Evolutionary conservation across 2,113 vertebrate genomes (phyloP).

Genomic region (Cygnus atratus): DNA sequence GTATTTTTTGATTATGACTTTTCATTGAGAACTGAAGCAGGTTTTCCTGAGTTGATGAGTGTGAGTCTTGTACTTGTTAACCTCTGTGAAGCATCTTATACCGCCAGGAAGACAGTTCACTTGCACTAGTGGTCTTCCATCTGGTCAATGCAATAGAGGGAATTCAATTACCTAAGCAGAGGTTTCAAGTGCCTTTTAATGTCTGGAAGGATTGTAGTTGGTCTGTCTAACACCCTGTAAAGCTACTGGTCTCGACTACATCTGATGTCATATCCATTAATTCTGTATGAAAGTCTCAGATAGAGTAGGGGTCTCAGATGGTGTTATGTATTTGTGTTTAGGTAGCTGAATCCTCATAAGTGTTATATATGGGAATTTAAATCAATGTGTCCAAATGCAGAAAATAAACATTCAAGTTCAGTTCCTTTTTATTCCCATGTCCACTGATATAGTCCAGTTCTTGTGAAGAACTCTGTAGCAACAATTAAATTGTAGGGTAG

Average conservation of each 20-base stretch:
- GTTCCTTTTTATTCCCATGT: neutral
- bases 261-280: neutral
- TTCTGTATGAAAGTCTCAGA: rapidly evolving
- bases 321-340: neutral
- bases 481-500: neutral
- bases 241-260: neutral
- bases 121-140: neutral
- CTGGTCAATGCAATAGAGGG: neutral
- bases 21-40: neutral
- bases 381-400: neutral
- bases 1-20: neutral
- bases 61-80: neutral
- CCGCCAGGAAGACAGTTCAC: neutral
- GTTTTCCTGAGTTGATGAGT: neutral
- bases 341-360: neutral
- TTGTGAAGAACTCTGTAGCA: neutral
- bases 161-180: neutral
- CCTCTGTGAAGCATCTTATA: neutral
- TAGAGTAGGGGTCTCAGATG: neutral
- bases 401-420: neutral
- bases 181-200: neutral
- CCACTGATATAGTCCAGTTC: neutral
- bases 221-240: neutral
- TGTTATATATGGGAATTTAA: neutral
- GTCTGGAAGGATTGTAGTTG: neutral